Evolutionary conservation across 2,113 vertebrate genomes (phyloP), one percentile per base, ranked within the genome.

Genomic region (Sinocyclocheilus maitianheensis): DNA sequence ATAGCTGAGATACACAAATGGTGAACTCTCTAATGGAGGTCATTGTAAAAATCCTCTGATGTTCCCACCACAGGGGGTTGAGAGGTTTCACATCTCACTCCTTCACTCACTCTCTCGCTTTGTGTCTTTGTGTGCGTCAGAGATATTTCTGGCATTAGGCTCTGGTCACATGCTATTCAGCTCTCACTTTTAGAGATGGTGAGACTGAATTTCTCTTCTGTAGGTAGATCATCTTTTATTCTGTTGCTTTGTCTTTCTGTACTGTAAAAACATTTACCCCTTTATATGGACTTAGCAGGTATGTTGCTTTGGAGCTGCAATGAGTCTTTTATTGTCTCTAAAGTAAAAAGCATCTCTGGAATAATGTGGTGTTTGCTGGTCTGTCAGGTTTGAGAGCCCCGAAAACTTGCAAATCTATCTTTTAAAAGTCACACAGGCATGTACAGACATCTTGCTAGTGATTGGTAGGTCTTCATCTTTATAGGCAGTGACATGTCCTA

Each of bases 71-170:
- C 67, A 30, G 85, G 48, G 46, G 37, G 77, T 53, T 71, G 46
- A 75, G 18, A 83, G 84, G 72, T 76, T 65, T 84, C 40, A n/a
- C 40, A 79, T 83, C 62, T 30, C 63, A 34, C 78, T 48, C 67
- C 55, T 53, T 65, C n/a, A 0, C 74, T 34, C 40, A 34, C 75
- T 67, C 40, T 65, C 74, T 55, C 37, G 22, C 11, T 65, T 51
- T 7, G 12, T 75, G 81, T 69, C 71, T 81, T 88, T 82, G n/a
- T 78, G 34, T 85, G 65, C 71, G 80, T 83, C 84, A 88, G 75
- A 87, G 84, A 86, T 88, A 88, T 88, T 90, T 87, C 71, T 85
- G 46, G 87, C 60, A 1, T 84, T 51, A 58, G 77, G n/a, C 51
- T 67, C 58, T 65, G 69, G 46, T 82, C 83, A 76, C 76, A 63